Percentiles rank a stretch among this genome's conserved stretches.
Conservation (phyloP, 2,113 vertebrate species). For the Bubo bubo region DNA sequence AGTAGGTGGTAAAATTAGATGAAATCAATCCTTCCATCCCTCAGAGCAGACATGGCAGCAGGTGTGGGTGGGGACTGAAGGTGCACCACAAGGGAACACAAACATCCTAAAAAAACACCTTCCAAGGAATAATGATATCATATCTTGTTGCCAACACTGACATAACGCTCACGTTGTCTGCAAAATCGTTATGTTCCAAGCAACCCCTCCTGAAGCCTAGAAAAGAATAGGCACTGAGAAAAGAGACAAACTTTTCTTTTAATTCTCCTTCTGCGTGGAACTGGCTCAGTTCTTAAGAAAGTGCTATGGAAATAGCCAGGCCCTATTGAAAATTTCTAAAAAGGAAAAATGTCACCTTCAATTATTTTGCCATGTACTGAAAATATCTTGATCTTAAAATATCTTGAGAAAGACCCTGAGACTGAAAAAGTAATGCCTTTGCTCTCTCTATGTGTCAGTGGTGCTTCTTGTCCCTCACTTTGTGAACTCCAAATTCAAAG, state of each 20-base stretch:
- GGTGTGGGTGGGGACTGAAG: background rate
- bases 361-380: constrained; percentile 11
- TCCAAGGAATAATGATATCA: background rate
- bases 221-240: background rate
- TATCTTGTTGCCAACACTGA: background rate
- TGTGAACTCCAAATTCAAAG: background rate
- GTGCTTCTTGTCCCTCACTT: background rate
- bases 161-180: background rate
- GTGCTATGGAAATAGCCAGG: background rate
- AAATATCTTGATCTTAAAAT: constrained; percentile 41
- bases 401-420: background rate
- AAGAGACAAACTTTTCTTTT: background rate
- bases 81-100: background rate
- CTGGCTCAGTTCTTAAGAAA: background rate
- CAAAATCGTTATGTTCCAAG: background rate
- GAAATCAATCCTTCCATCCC: constrained; percentile 31
- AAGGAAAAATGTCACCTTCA: background rate
- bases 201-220: background rate
- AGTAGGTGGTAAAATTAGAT: constrained; percentile 18
- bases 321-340: background rate
- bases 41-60: background rate
- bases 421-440: background rate
- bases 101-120: background rate
- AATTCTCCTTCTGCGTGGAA: background rate
- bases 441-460: background rate